Percentiles rank a stretch among this genome's conserved stretches.
Evolutionary conservation across 2,113 vertebrate species (phyloP).

Genomic region (Bubo bubo): DNA sequence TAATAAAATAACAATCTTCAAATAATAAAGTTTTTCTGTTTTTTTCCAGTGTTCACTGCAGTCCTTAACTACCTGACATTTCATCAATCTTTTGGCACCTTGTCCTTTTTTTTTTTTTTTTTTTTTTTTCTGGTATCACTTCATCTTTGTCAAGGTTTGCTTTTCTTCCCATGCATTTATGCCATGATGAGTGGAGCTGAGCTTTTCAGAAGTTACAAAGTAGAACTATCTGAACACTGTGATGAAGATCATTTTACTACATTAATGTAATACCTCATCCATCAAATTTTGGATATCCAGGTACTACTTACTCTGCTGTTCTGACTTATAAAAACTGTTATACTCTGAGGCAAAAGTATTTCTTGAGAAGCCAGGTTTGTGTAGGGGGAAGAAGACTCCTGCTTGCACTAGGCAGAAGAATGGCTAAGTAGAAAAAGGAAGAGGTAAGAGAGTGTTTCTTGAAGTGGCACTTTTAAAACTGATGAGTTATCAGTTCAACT

Average conservation of each 20-base stretch:
- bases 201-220: not conserved
- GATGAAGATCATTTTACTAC: not conserved
- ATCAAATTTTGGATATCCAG: not conserved
- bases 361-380: not conserved
- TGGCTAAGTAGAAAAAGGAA: not conserved
- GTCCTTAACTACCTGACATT: not conserved
- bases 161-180: conserved; percentile 40
- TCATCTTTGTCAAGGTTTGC: conserved; percentile 52
- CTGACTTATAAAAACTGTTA: conserved; percentile 23
- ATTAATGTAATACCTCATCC: conserved; percentile 15
- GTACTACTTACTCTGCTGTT: conserved; percentile 20
- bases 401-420: not conserved
- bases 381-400: not conserved
- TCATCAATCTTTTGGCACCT: conserved; percentile 14
- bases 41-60: not conserved
- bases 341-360: not conserved
- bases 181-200: not conserved
- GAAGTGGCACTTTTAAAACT: not conserved
- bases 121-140: not conserved
- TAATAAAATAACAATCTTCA: not conserved
- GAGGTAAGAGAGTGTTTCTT: not conserved
- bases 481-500: not conserved
- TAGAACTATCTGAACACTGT: not conserved
- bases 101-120: not conserved
- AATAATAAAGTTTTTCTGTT: not conserved